Evolutionary conservation across 2,797 vertebrate genomes (phyloP).

Genomic region (Tragelaphus oryx): DNA sequence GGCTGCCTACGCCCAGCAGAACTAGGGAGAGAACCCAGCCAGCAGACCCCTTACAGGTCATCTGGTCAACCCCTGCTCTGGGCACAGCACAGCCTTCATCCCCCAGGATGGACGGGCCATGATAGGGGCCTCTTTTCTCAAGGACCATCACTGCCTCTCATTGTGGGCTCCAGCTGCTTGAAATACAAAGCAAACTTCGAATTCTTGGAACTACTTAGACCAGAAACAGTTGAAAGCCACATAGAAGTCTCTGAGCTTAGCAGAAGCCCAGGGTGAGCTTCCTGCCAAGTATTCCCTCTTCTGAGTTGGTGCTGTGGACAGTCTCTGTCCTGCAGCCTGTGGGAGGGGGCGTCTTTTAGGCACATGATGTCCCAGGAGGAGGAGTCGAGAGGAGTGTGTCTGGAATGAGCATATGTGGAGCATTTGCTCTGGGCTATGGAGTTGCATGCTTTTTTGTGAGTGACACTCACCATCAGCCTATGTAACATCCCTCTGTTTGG

Average conservation of each 20-base stretch:
- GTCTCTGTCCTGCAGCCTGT: neutral
- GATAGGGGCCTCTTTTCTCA: too few species aligned
- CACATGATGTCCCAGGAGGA: rapidly evolving
- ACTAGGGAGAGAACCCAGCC: rapidly evolving
- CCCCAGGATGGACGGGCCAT: neutral
- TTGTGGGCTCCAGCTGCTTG: neutral
- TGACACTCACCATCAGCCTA: neutral
- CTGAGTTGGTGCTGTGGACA: rapidly evolving
- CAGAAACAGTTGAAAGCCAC: neutral
- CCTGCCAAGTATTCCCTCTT: neutral
- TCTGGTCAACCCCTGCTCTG: neutral
- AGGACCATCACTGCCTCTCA: neutral
- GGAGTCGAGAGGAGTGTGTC: neutral
- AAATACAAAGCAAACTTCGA: neutral
- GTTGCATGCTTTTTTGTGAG: too few species aligned
- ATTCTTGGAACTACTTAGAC: neutral
- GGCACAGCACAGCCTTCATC: neutral
- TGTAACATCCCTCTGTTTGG: too few species aligned
- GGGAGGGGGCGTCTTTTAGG: neutral
- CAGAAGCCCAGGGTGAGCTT: too few species aligned
- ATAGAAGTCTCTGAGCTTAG: neutral
- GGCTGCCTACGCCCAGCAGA: rapidly evolving
- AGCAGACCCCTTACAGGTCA: neutral
- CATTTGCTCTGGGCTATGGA: rapidly evolving
- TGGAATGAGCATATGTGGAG: rapidly evolving